Base-by-base conservation (phyloP, 2,797 vertebrate genomes). In the Calcarius lapponicus region DNA sequence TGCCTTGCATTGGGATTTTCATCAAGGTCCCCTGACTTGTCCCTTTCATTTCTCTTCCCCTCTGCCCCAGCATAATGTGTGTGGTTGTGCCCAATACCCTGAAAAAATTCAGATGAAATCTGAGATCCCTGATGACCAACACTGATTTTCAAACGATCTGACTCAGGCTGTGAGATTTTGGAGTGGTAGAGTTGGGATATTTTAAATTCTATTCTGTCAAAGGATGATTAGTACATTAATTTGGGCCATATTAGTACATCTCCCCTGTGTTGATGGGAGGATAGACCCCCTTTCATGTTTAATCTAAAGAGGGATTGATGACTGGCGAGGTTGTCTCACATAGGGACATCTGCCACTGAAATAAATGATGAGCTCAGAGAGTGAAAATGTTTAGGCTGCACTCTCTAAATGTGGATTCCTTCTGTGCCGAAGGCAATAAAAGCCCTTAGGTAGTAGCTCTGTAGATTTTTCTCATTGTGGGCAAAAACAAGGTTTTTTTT, bases 371-470 rank as follows among this genome's bases (percentile, higher is more conserved):
- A 97, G 92, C 90, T 96, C 64, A 80, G 91, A 67, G 75, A 95
- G 75, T 62, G 82, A 80, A 97, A 97, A 82, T 97, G 75, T 96
- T 97, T 94, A 92, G 94, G 64, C 90, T 97, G 85, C 85, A 74
- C 90, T 94, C 91, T 95, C 75, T 93, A 84, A 96, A 93, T 84
- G 84, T 89, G 93, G 70, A 91, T 96, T 92, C 86, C 60, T 73
- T 96, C 92, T 86, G 85, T 95, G 95, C 96, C 89, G 64, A 96
- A 94, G 97, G 97, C 96, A 95, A 94, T 93, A 88, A 94, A 96
- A 97, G 93, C 96, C 96, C 95, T 97, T 96, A 96, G 95, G 96
- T 97, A 80, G 83, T 31, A 12, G 82, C 95, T 96, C 88, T 96
- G 92, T 97, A 96, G 86, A 76, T 95, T 96, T 93, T 96, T 95